phyloP scores from a whole-genome alignment of 1,140 invertebrate genomes.

The Lepeophtheirus salmonis region DNA sequence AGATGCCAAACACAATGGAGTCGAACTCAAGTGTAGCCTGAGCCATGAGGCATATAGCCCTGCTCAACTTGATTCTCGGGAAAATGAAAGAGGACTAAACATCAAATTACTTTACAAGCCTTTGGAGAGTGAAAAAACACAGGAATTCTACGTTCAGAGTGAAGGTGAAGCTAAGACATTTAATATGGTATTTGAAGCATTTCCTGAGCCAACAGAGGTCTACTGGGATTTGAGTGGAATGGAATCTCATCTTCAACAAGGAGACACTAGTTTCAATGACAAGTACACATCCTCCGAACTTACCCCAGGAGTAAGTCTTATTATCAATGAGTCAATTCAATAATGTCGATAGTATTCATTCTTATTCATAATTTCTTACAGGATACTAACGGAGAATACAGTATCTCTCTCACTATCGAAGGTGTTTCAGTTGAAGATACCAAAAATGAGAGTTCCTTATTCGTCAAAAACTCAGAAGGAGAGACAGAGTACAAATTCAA shows the following conservation, averaged over 20 bases:
- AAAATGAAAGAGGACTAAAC: background rate
- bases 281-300: background rate
- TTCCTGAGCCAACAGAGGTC: constrained; percentile 2
- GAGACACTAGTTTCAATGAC: constrained; percentile 1
- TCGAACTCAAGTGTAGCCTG: background rate
- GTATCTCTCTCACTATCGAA: background rate
- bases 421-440: background rate
- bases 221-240: background rate
- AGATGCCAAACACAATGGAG: constrained; percentile 7
- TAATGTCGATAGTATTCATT: too few relatives aligned
- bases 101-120: constrained; percentile 8
- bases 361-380: background rate
- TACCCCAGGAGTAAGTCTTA: background rate
- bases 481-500: constrained; percentile 5
- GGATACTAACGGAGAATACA: background rate
- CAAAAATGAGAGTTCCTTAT: constrained; percentile 1
- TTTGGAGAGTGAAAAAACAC: background rate
- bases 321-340: too few relatives aligned
- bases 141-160: constrained; percentile 1
- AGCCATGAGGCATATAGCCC: constrained; percentile 3
- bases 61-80: constrained; percentile 1
- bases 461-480: constrained; percentile 2
- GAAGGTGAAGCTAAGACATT: constrained; percentile 3
- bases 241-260: background rate
- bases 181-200: background rate